phyloP scores from a whole-genome alignment of 2,797 vertebrate species.

The Cyprinodon diabolis region DNA sequence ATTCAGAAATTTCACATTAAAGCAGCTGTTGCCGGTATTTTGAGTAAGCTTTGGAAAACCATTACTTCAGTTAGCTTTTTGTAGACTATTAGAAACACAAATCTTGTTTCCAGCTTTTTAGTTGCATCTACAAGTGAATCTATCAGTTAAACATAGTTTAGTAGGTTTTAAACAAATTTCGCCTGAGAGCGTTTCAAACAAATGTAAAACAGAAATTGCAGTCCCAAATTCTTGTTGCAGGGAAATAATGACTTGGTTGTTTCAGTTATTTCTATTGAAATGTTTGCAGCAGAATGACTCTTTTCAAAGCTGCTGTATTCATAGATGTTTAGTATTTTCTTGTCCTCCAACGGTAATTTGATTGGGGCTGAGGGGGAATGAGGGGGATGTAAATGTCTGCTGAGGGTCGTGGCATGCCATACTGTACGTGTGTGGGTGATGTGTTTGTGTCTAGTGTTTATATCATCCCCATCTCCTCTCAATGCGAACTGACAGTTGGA shows the following conservation, averaged over 20 bases:
- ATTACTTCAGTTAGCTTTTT: too few relatives aligned
- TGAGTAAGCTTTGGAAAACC: too few relatives aligned
- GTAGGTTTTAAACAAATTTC: too few relatives aligned
- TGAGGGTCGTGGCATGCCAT: conserved; percentile 60
- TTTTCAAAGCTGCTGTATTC: background rate
- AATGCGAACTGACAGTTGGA: conserved; percentile 75
- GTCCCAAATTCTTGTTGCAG: background rate
- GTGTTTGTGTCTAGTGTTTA: background rate
- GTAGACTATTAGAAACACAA: background rate
- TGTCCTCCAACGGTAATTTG: conserved; percentile 69
- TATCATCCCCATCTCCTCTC: conserved; percentile 38
- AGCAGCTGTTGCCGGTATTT: too few relatives aligned
- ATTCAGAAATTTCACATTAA: too few relatives aligned
- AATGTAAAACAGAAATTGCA: background rate
- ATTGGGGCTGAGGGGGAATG: conserved; percentile 50
- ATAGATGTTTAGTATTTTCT: conserved; percentile 13
- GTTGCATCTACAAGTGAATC: too few relatives aligned
- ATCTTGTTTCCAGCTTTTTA: background rate
- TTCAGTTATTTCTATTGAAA: background rate
- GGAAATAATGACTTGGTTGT: background rate
- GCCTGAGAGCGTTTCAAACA: background rate
- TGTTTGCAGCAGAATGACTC: background rate
- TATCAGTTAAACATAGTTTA: too few relatives aligned
- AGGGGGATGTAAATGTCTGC: conserved; percentile 61
- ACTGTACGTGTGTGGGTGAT: conserved; percentile 22